Percentiles rank a stretch among this genome's conserved stretches.
These are phyloP conservation scores for Chromoteleia sp. DNA, from an alignment of 2,888 invertebrate species.

Conservation along the genomic window DNA sequence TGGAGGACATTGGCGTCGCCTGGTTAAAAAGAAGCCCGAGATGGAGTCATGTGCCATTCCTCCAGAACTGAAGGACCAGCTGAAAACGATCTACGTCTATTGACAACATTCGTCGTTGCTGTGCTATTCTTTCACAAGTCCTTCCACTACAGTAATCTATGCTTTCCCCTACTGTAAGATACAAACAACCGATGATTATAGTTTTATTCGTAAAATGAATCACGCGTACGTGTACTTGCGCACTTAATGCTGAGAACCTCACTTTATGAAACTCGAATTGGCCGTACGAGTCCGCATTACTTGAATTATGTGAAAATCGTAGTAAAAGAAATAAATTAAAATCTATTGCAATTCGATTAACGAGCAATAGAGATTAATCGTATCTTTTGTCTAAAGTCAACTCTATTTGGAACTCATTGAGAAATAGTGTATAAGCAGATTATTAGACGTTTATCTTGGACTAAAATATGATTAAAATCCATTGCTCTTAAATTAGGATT, in stretches of 20 bases:
- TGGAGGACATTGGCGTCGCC: conserved; percentile 93
- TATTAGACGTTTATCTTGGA: no score
- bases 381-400: background rate
- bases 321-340: no score
- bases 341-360: no score
- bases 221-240: conserved; percentile 52
- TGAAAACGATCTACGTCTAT: conserved; percentile 95
- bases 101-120: conserved; percentile 82
- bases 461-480: no score
- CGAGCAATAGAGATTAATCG: no score
- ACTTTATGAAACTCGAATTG: conserved; percentile 38
- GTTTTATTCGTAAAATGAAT: conserved; percentile 38
- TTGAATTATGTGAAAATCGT: background rate
- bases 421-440: no score
- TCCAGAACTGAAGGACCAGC: conserved; percentile 93
- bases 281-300: background rate
- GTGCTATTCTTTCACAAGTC: conserved; percentile 70
- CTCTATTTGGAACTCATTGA: no score
- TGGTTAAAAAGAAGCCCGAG: conserved; percentile 93
- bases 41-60: conserved; percentile 94
- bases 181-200: conserved; percentile 59
- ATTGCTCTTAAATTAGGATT: no score
- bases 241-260: conserved; percentile 58
- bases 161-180: conserved; percentile 79
- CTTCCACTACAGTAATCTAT: conserved; percentile 77